These are phyloP conservation scores for Porites divaricata DNA, from an alignment of 92 coral and sea anemone species.

Conservation along the genomic window DNA sequence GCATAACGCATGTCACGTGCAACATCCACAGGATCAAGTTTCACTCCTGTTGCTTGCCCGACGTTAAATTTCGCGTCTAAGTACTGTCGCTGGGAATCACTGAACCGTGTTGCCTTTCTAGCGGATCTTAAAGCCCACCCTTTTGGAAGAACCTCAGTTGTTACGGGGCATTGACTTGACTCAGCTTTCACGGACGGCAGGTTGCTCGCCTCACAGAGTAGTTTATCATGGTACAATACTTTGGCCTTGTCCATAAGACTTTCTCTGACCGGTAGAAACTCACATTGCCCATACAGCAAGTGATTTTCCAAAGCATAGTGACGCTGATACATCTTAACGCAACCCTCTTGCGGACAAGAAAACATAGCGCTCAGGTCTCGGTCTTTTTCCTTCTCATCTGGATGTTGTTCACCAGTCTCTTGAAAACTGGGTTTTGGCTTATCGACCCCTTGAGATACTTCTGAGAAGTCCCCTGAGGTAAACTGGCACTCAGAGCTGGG, in stretches of 20 bases:
- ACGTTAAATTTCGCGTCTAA: slow-evolving; percentile 50
- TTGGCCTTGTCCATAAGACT: slow-evolving; percentile 61
- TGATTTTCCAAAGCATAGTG: slow-evolving; percentile 67
- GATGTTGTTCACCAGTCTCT: no score
- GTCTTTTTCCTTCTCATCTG: background rate
- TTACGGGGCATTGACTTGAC: background rate
- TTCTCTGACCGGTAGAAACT: slow-evolving; percentile 43
- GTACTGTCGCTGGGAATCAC: slow-evolving; percentile 26
- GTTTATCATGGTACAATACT: slow-evolving; percentile 42
- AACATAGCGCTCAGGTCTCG: slow-evolving; percentile 13
- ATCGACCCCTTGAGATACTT: background rate
- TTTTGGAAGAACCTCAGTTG: slow-evolving; percentile 27
- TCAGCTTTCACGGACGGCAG: slow-evolving; percentile 1
- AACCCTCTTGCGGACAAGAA: slow-evolving; percentile 65
- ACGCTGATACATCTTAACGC: slow-evolving; percentile 45
- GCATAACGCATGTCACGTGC: slow-evolving; percentile 48
- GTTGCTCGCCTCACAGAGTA: slow-evolving; percentile 15
- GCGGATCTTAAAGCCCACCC: slow-evolving; percentile 62
- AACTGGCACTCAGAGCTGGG: slow-evolving; percentile 13
- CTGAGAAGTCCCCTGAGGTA: slow-evolving; percentile 13
- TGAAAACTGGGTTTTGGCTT: no score
- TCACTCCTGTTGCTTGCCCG: slow-evolving; percentile 51
- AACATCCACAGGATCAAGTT: slow-evolving; percentile 39
- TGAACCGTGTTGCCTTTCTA: slow-evolving; percentile 43
- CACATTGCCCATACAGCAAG: slow-evolving; percentile 45